Percentiles rank a stretch among this genome's conserved stretches.
These are phyloP conservation scores for Bothrops jararaca DNA, from an alignment of 2,113 vertebrate genomes.

Conservation along the genomic window DNA sequence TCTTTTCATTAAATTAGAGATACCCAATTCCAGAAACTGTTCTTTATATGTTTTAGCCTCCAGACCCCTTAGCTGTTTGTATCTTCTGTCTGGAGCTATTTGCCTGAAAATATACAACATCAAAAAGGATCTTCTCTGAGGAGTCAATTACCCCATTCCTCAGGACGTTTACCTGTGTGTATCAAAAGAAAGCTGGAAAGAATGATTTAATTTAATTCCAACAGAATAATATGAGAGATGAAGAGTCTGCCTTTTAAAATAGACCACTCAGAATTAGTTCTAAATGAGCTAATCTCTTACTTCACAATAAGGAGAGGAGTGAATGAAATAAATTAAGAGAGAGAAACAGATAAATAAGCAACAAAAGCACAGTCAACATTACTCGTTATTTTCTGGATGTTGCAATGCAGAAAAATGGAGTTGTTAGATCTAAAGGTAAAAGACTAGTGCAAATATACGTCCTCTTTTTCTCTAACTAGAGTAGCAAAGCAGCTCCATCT, in stretches of 20 bases:
- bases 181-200: not conserved
- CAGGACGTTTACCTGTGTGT: not conserved
- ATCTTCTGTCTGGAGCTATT: not conserved
- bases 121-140: not conserved
- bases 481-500: too few species aligned
- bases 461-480: too few species aligned
- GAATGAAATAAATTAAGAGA: not conserved
- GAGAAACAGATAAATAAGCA: not conserved
- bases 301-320: not conserved
- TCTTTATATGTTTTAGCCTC: too few species aligned
- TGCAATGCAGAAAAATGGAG: not conserved
- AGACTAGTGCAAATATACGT: too few species aligned
- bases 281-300: not conserved
- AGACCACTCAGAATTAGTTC: not conserved
- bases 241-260: not conserved
- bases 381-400: not conserved
- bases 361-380: not conserved
- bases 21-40: too few species aligned
- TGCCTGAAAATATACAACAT: not conserved
- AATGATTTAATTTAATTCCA: not conserved
- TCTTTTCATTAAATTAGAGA: too few species aligned
- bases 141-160: not conserved
- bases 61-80: not conserved
- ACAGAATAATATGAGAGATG: not conserved
- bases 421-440: not conserved